Percentiles rank a stretch among this genome's conserved stretches.
Conservation (phyloP, 92 coral and sea anemone species). For the Umimayanthus chanpuru region DNA sequence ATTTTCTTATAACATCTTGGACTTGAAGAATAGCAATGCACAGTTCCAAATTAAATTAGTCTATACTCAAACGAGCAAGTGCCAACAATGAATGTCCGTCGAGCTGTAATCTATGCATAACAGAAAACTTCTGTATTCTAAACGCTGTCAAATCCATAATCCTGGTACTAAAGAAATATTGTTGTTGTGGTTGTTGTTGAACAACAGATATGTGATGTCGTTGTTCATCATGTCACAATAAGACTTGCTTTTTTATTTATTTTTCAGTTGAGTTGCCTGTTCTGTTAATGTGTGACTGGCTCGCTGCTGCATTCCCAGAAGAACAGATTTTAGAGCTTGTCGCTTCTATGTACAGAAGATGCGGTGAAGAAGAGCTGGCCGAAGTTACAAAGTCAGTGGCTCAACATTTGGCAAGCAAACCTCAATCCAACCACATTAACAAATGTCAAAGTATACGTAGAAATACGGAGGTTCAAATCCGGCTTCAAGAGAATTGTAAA, state of each 20-base stretch:
- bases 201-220: too few relatives aligned
- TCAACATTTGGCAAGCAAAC: neutral
- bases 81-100: too few relatives aligned
- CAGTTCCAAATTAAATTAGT: too few relatives aligned
- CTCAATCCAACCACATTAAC: slow-evolving; percentile 6
- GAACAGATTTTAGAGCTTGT: slow-evolving; percentile 25
- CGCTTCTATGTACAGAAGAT: slow-evolving; percentile 12
- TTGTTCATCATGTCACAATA: neutral
- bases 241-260: neutral
- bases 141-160: too few relatives aligned
- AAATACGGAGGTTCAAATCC: neutral
- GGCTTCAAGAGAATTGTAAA: neutral
- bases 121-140: too few relatives aligned
- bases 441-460: neutral
- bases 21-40: too few relatives aligned
- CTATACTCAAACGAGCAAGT: too few relatives aligned
- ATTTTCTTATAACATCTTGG: too few relatives aligned
- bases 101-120: too few relatives aligned
- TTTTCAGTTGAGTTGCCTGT: slow-evolving; percentile 43
- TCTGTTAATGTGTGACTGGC: slow-evolving; percentile 57
- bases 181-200: too few relatives aligned
- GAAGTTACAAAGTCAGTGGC: slow-evolving; percentile 10
- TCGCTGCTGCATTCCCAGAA: slow-evolving; percentile 31
- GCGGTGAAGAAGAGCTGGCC: slow-evolving; percentile 23
- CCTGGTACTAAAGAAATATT: too few relatives aligned